phyloP scores from a whole-genome alignment of 2,113 vertebrate genomes.

The Spermophilus dauricus region DNA sequence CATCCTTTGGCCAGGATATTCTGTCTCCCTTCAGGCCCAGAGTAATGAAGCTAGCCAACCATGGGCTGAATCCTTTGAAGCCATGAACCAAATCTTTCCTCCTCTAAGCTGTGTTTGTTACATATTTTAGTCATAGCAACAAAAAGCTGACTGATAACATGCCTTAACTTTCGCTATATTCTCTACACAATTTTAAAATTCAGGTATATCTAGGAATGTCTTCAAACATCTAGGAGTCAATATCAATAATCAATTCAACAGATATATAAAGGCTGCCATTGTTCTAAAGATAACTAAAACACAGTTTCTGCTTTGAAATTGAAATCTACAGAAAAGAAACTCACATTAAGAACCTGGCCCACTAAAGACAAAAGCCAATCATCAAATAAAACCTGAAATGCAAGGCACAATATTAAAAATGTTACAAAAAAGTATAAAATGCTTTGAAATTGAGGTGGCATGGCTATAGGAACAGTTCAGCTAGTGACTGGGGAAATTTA shows the following conservation, averaged over 20 bases:
- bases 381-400: neutral
- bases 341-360: neutral
- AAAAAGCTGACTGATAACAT: neutral
- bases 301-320: neutral
- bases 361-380: neutral
- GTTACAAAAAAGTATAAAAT: neutral
- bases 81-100: too few relatives aligned
- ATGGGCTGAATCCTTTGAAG: too few relatives aligned
- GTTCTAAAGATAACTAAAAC: neutral
- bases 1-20: too few relatives aligned
- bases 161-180: neutral
- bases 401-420: neutral
- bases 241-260: neutral
- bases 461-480: neutral
- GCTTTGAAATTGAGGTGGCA: neutral
- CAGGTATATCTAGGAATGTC: neutral
- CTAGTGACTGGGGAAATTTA: neutral
- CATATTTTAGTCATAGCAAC: too few relatives aligned
- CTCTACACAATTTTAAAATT: constrained; percentile 19
- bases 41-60: too few relatives aligned
- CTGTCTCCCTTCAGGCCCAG: too few relatives aligned
- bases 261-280: neutral
- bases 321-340: neutral
- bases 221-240: constrained; percentile 26
- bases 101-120: too few relatives aligned